phyloP scores from a whole-genome alignment of 64 coral and sea anemone genomes.

The Catalaphyllia jardinei region DNA sequence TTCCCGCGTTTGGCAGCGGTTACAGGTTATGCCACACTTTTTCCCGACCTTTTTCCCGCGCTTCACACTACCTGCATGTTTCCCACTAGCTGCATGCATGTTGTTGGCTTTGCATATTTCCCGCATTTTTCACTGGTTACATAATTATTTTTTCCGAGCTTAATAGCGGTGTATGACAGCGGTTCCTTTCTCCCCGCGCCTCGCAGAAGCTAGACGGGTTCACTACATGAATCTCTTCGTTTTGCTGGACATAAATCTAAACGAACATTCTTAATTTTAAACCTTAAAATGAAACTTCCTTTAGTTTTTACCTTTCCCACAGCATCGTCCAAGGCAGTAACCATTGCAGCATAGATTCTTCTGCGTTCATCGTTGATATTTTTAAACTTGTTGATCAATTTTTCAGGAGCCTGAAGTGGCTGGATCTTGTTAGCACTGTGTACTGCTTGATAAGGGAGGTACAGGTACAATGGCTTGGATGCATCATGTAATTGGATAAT shows the following conservation, averaged over 20 bases:
- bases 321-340: conserved; percentile 46
- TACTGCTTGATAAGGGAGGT: conserved; percentile 62
- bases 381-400: conserved; percentile 56
- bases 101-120: too few species aligned
- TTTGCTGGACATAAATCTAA: background rate
- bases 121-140: too few species aligned
- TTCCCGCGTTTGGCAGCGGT: too few species aligned
- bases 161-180: too few species aligned
- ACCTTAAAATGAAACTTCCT: background rate
- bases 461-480: conserved; percentile 57
- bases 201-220: too few species aligned
- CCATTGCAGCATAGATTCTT: conserved; percentile 68
- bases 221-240: background rate
- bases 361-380: conserved; percentile 41
- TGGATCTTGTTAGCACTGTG: conserved; percentile 65
- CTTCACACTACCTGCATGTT: too few species aligned
- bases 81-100: too few species aligned
- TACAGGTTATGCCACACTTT: too few species aligned
- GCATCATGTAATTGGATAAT: conserved; percentile 57
- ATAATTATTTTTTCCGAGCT: too few species aligned
- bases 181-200: too few species aligned
- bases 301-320: conserved; percentile 57
- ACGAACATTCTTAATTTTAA: background rate
- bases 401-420: conserved; percentile 56
- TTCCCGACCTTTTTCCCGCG: too few species aligned